Base-by-base conservation (phyloP, 2,113 vertebrate species). In the Pollachius pollachius region DNA sequence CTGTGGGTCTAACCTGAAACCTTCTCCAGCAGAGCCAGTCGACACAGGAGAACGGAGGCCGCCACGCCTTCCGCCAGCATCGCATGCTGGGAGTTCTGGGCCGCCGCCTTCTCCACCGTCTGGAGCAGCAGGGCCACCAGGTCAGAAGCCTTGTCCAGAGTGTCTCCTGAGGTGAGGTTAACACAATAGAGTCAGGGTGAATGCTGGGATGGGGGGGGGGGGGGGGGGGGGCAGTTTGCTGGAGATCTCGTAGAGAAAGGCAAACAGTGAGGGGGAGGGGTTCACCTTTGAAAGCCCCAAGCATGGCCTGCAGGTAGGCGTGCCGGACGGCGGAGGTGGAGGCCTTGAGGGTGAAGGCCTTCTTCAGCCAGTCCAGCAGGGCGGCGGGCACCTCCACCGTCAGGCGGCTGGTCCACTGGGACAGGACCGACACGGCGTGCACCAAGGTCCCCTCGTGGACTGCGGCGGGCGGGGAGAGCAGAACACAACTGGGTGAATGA, bases 371-470 rank as follows among this genome's bases (percentile, higher is more conserved):
- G 30, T 97, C 97, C 0, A 92, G 71, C 73, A 99, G 85, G 74
- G 94, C 91, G 60, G 87, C 80, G 1, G 97, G 94, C 72, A 98
- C 93, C 68, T 97, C 94, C 0, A 93, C 93, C 8, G 93, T 94
- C 78, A 98, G 94, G 2, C 94, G 94, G 63, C 80, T 82, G 65
- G 93, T 97, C 97, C 97, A 99, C 64, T 95, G 94, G n/a, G 94
- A 93, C 78, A 99, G 91, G 67, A 97, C 89, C 2, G 94, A 94
- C 70, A 96, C 95, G 0, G 97, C 95, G 0, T 99, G 96, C 41
- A 96, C 94, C 89, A 99, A 77, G 0, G 95, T 98, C 12, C 94
- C 95, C 83, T 99, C 97, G 0, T 99, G 97, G 78, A 99, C 97
- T 99, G 72, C 63, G 67, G 25, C 67, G 59, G 12, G 27, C 13